Evolutionary conservation across 2,888 invertebrate species (phyloP), one percentile per base, ranked within the genome.

Genomic region (Lasioglossum figueresi): DNA sequence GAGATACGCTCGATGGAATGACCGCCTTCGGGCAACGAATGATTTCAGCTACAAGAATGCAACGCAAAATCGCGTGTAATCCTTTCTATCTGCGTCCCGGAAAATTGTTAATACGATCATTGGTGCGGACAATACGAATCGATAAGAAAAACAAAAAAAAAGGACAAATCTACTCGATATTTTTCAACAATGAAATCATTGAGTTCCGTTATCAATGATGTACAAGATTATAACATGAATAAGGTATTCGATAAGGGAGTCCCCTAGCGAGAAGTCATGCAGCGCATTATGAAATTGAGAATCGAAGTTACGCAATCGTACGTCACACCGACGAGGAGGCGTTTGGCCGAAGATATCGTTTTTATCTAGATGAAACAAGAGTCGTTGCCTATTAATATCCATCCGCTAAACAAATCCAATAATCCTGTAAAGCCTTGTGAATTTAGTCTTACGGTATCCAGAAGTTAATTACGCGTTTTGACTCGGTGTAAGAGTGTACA

Each of bases 221-320:
- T 45, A 71, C n/a, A 27, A 31, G 63, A 82, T 88, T 76, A 74
- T 56, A n/a, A 45, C 31, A 71, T 52, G 73, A 79, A 72, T 73
- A 71, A 63, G 70, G 40, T 43, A 66, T 66, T 14, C 70, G 76
- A 83, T 78, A 79, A 82, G 68, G 59, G 59, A 4, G 23, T 34
- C 34, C 48, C 73, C 48, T 2, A 48, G 16, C n/a, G 31, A 70
- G 81, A 85, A 85, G 70, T 82, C 74, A 63, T 78, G 71, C 14
- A 73, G 81, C 45, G 81, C 76, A 52, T 88, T 88, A 73, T 76
- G 82, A 85, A 88, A 88, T 66, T 71, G 76, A 56, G 85, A 40
- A 77, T 37, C 66, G 45, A 63, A 12, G 79, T 90, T 89, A 82
- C 88, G 88, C 88, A 90, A 90, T 70, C 27, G 73, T 59, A 43